Percentiles rank a stretch among this genome's conserved stretches.
These are phyloP conservation scores for Anhinga anhinga DNA, from an alignment of 2,113 vertebrate genomes.

Conservation along the genomic window DNA sequence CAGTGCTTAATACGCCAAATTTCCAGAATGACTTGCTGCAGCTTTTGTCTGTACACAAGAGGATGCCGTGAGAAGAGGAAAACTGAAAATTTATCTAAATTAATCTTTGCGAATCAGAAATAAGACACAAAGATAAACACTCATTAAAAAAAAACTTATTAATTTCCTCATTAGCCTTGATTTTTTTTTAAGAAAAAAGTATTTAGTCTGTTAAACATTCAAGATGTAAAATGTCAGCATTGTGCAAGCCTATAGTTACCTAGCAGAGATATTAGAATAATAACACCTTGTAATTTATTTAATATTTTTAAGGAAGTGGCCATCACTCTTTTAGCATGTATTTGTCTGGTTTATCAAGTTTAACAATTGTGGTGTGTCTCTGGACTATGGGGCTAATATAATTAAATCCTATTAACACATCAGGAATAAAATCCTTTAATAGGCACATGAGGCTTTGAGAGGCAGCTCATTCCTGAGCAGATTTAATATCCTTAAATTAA, in stretches of 20 bases:
- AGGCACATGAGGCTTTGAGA: slow-evolving; percentile 75
- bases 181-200: neutral
- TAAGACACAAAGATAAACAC: slow-evolving; percentile 48
- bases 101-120: slow-evolving; percentile 50
- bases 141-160: slow-evolving; percentile 26
- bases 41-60: slow-evolving; percentile 41
- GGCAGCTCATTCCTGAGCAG: slow-evolving; percentile 74
- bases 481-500: slow-evolving; percentile 85
- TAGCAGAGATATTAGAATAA: slow-evolving; percentile 46
- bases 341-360: slow-evolving; percentile 71
- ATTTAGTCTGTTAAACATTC: neutral
- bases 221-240: neutral
- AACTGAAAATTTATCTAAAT: slow-evolving; percentile 48
- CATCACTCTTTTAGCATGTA: slow-evolving; percentile 51
- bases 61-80: slow-evolving; percentile 3
- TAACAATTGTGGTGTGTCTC: slow-evolving; percentile 68
- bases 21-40: slow-evolving; percentile 35
- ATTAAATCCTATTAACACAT: slow-evolving; percentile 85
- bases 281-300: slow-evolving; percentile 1
- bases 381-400: slow-evolving; percentile 69
- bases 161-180: slow-evolving; percentile 41
- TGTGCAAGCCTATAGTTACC: neutral
- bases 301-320: slow-evolving; percentile 10
- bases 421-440: slow-evolving; percentile 79
- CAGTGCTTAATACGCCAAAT: neutral